Base-by-base conservation (phyloP, 2,888 invertebrate species). In the Sabatieria punctata region DNA sequence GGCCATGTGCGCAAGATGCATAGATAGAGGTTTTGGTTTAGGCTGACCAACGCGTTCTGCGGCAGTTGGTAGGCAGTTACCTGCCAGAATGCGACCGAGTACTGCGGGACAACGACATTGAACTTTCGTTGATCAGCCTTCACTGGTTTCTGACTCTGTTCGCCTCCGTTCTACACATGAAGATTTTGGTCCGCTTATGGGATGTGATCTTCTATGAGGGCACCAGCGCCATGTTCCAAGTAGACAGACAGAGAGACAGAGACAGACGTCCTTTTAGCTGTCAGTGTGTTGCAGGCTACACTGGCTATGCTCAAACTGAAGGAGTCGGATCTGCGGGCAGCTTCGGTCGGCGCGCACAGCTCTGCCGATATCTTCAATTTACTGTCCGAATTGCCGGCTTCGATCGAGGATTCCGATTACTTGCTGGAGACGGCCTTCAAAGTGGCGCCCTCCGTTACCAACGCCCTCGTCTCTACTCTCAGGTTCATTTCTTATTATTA, bases 351-450 rank as follows among this genome's bases (percentile, higher is more conserved):
- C 2, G 51, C 53, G 1, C 45, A 54, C 27, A 53, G 54, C 2
- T 91, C 93, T 1, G 93, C 93, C 13, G 88, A 91, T 71, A 89
- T 97, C 61, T 97, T 97, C 68, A 95, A 93, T 69, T 84, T 86
- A 2, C 73, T 97, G 2, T 91, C 91, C 19, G 88, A 91, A 66
- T 84, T 93, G 62, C 95, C 95, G 36, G 85, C 86, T 18, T 82
- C 82, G 68, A 80, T 91, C 49, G 82, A 86, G 61, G 86, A 89
- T 71, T 84, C 89, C 43, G 84, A 85, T 59, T 75, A 80, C 55
- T n/a, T n/a, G n/a, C n/a, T n/a, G n/a, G 77, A 82, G 66, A 71
- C 78, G 43, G 76, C 81, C 1, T 71, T 77, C 57, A 77, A 80
- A 55, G 78, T 85, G 50, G 80, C 84, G 38, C 79, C 80, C 25